Base-by-base conservation (phyloP, 2,888 invertebrate species). In the Fragum sueziense region DNA sequence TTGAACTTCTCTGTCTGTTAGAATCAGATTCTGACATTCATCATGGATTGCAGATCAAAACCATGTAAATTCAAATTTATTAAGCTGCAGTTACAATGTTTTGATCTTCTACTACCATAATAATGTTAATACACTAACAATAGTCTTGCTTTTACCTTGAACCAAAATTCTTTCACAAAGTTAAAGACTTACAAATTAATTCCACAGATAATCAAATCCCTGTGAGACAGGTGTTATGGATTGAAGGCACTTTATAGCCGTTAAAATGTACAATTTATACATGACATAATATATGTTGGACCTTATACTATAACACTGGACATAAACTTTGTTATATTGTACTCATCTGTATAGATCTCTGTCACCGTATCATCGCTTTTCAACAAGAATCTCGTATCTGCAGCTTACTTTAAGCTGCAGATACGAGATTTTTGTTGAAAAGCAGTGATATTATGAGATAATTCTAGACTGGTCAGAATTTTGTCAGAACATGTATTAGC, bases 191-290 rank as follows among this genome's bases (percentile, higher is more conserved):
- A 61, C 27, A 33, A 61, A 33, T 61, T 61, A 61, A 29, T 61
- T 33, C 29, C n/a, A 61, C n/a, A n/a, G n/a, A n/a, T n/a, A n/a
- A 54, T 54, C 14, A n/a, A n/a, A n/a, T 61, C 33, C 61, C 61
- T 31, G 29, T 61, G 61, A 61, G 61, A 61, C 61, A 61, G 61
- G 61, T 61, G 14, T 25, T 57, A 57, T 61, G 61, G 65, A 70
- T 70, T 57, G 54, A 76, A 76, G 76, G 76, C 76, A 76, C 76
- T 76, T 76, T 51, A 37, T 76, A 62, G 76, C 76, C 76, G 33
- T 61, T 57, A 61, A 59, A 57, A 22, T 57, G 27, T 57, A 57
- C 61, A 31, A 61, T 11, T 20, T 27, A 31, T 31, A 61, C 61
- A 61, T 31, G 61, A 61, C n/a, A n/a, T 1, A n/a, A n/a, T n/a